phyloP scores from a whole-genome alignment of 2,113 vertebrate species.

The Menura novaehollandiae region DNA sequence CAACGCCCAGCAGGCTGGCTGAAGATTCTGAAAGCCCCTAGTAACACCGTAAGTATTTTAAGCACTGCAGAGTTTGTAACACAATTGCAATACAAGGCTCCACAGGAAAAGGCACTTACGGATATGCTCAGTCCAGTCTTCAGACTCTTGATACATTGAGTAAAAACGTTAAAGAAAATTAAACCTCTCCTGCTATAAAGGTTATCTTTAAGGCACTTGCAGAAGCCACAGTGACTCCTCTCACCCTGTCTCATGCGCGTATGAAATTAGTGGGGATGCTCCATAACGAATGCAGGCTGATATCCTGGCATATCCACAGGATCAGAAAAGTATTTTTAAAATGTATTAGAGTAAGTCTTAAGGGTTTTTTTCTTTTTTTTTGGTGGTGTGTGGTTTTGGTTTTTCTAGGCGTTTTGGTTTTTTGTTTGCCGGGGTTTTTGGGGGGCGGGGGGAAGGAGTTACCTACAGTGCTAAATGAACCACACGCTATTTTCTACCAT shows the following conservation, averaged over 20 bases:
- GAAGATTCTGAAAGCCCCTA: not conserved
- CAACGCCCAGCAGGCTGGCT: not conserved
- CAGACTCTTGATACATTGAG: conserved; percentile 79
- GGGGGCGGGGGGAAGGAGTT: no score
- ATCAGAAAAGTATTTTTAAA: not conserved
- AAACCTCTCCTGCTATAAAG: not conserved
- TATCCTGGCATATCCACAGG: rapidly evolving
- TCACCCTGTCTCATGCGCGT: rapidly evolving
- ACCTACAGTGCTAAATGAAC: rapidly evolving
- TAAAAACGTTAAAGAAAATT: conserved; percentile 76
- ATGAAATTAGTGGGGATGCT: not conserved
- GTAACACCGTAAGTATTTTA: not conserved
- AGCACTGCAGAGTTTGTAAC: not conserved
- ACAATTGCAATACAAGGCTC: not conserved
- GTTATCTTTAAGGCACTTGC: not conserved
- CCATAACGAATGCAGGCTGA: rapidly evolving
- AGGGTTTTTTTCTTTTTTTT: not conserved
- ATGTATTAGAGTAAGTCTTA: rapidly evolving
- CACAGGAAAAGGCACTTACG: conserved; percentile 68
- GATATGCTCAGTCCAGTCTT: conserved; percentile 79
- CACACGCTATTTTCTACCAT: rapidly evolving
- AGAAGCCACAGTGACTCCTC: not conserved
- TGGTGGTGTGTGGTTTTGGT: not conserved
- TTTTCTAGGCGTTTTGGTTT: not conserved
- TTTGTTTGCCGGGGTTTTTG: no score